Conservation (phyloP, 2,797 vertebrate genomes). For the Mallotus villosus region DNA sequence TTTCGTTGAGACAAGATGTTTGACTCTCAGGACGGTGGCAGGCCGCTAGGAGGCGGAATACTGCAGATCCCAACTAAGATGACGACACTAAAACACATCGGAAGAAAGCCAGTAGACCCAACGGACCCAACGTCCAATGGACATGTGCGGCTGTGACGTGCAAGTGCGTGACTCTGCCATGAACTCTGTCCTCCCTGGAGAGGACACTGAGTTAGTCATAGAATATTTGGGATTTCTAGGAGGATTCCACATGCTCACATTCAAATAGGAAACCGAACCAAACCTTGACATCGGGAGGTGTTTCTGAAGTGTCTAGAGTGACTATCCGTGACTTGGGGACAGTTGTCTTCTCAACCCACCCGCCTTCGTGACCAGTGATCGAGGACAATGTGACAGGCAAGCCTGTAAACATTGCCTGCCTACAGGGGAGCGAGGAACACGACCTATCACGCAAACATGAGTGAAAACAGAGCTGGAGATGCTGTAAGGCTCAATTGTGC, state of each 20-base stretch:
- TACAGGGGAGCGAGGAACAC: slow-evolving; percentile 25
- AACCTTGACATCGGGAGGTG: too few relatives aligned
- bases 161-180: background rate
- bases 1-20: background rate
- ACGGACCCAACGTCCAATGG: background rate
- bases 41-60: slow-evolving; percentile 8
- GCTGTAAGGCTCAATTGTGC: slow-evolving; percentile 17
- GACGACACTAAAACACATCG: slow-evolving; percentile 10
- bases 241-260: too few relatives aligned
- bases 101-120: slow-evolving; percentile 16
- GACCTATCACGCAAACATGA: slow-evolving; percentile 29
- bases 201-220: background rate
- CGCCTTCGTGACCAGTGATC: too few relatives aligned
- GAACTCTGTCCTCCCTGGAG: background rate
- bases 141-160: slow-evolving; percentile 2
- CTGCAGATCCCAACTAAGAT: background rate
- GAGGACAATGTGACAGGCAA: background rate
- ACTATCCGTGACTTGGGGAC: too few relatives aligned
- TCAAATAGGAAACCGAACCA: too few relatives aligned
- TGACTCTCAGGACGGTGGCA: background rate
- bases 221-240: background rate
- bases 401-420: background rate
- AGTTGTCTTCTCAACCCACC: too few relatives aligned
- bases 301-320: too few relatives aligned
- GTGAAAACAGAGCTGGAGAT: slow-evolving; percentile 49